These are phyloP conservation scores for Cryptocheilus praepositus DNA, from an alignment of 2,888 invertebrate genomes.

Conservation along the genomic window DNA sequence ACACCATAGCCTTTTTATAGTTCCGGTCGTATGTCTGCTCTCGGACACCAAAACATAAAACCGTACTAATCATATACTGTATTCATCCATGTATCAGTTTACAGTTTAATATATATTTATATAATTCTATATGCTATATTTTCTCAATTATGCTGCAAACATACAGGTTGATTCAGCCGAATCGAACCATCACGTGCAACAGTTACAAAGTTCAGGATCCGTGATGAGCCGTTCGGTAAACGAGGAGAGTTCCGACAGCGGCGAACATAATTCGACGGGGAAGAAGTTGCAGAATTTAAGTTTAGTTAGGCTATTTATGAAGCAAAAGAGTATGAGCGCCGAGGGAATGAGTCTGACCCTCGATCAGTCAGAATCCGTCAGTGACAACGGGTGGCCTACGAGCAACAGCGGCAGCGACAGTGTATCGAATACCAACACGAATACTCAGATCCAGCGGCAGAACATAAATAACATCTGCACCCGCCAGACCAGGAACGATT, in stretches of 20 bases:
- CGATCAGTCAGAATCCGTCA: constrained; percentile 84
- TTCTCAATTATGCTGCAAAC: not conserved
- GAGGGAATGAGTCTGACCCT: constrained; percentile 84
- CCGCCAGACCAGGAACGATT: constrained; percentile 63
- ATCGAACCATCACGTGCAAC: constrained; percentile 65
- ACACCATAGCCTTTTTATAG: too few species aligned
- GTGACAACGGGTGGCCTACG: constrained; percentile 84
- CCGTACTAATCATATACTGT: too few species aligned
- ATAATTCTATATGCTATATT: too few species aligned
- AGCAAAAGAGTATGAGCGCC: constrained; percentile 89
- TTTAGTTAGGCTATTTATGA: constrained; percentile 91
- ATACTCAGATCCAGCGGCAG: constrained; percentile 60
- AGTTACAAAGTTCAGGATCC: constrained; percentile 66
- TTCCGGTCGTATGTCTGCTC: too few species aligned
- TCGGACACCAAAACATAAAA: too few species aligned
- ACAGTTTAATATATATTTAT: too few species aligned
- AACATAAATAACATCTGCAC: constrained; percentile 58
- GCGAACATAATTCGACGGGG: constrained; percentile 58
- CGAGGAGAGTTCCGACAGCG: constrained; percentile 70
- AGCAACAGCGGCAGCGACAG: constrained; percentile 80
- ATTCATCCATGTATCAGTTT: too few species aligned
- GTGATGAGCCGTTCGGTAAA: constrained; percentile 69
- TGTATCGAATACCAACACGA: constrained; percentile 71
- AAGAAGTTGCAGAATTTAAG: constrained; percentile 84
- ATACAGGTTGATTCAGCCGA: constrained; percentile 70